Percentiles rank a stretch among this genome's conserved stretches.
Evolutionary conservation across 2,888 invertebrate genomes (phyloP).

Genomic region (Lysandra bellargus): DNA sequence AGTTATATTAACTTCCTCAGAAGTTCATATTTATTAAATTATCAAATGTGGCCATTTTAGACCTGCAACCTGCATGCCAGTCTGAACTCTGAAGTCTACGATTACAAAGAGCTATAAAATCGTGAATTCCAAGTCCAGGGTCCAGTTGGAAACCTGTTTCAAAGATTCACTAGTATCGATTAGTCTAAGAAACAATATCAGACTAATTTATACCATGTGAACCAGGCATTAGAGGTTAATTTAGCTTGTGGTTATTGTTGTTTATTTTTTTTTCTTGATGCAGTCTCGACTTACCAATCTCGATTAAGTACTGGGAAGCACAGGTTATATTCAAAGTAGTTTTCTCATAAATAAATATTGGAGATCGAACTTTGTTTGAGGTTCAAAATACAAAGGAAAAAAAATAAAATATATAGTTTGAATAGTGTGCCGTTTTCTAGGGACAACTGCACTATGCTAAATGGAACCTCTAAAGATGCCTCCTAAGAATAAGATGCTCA

Average conservation of each 20-base stretch:
- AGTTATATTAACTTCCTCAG: no score
- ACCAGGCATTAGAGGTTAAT: not conserved
- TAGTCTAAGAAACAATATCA: not conserved
- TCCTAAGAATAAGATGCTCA: no score
- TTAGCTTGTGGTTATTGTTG: not conserved
- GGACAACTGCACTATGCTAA: no score
- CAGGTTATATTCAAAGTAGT: not conserved
- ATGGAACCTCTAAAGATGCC: no score
- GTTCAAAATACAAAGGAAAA: no score
- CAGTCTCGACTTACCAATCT: not conserved
- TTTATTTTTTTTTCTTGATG: not conserved
- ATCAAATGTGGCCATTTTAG: not conserved
- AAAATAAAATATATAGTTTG: no score
- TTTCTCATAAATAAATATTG: not conserved
- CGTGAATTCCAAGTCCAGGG: conserved; percentile 2
- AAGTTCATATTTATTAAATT: no score
- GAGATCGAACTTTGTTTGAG: not conserved
- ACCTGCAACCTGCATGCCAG: not conserved
- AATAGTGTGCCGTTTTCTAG: no score
- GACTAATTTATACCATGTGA: not conserved
- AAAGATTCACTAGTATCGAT: conserved; percentile 25
- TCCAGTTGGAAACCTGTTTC: conserved; percentile 16
- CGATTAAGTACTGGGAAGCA: conserved; percentile 11
- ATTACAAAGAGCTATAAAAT: conserved; percentile 23
- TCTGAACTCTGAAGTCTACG: no score